phyloP scores from a whole-genome alignment of 2,797 vertebrate genomes.

The Chloroceryle inda region DNA sequence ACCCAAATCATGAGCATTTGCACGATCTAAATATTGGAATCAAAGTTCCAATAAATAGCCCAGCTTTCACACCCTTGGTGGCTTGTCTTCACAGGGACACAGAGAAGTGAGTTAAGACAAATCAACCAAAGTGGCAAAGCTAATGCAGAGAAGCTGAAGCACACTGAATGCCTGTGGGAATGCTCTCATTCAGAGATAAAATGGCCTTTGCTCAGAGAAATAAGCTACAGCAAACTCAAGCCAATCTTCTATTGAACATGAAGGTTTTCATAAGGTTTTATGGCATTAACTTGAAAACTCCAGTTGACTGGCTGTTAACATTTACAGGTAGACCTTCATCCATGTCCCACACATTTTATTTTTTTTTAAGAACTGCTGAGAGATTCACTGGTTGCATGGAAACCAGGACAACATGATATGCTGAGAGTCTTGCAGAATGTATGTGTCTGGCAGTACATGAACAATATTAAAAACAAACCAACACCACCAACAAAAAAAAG shows the following conservation, averaged over 20 bases:
- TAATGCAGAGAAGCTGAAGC: not conserved
- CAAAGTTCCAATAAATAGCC: not conserved
- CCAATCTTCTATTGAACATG: not conserved
- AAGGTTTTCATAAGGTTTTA: not conserved
- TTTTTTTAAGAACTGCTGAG: not conserved
- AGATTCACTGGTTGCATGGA: not conserved
- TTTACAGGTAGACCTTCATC: not conserved
- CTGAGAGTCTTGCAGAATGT: not conserved
- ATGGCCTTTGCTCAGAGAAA: not conserved
- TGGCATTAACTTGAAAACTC: not conserved
- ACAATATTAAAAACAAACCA: not conserved
- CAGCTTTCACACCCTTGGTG: not conserved
- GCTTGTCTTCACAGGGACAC: not conserved
- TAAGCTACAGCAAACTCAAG: not conserved
- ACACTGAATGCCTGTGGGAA: not conserved
- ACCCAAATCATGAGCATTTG: not conserved
- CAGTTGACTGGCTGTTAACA: not conserved
- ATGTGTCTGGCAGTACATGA: not conserved
- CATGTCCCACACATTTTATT: not conserved
- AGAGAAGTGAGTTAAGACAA: not conserved
- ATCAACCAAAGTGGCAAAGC: not conserved
- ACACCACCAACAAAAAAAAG: not conserved
- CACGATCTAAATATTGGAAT: not conserved
- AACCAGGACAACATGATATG: fast-evolving
- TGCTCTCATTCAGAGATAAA: not conserved